phyloP scores from a whole-genome alignment of 2,797 vertebrate genomes.

The Sebastes umbrosus region DNA sequence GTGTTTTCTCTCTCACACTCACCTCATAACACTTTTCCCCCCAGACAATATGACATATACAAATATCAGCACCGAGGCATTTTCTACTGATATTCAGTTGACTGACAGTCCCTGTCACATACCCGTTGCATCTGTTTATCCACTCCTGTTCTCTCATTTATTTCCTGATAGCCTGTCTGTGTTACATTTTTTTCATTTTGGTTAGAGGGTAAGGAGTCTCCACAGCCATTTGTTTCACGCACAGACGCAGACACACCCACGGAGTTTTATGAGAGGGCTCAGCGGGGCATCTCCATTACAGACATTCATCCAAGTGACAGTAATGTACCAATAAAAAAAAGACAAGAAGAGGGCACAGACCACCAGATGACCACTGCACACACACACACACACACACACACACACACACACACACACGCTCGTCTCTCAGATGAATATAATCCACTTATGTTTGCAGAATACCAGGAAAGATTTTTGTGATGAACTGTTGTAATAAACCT shows the following conservation, averaged over 20 bases:
- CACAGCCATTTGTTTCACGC: slow-evolving; percentile 16
- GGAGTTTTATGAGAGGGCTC: slow-evolving; percentile 30
- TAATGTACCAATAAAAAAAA: slow-evolving; percentile 43
- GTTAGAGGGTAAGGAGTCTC: neutral
- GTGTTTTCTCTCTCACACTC: neutral
- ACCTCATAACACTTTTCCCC: neutral
- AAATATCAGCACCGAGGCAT: neutral
- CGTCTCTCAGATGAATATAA: neutral
- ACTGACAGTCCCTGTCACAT: neutral
- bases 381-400: neutral
- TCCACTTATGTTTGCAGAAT: neutral
- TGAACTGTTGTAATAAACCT: slow-evolving; percentile 22
- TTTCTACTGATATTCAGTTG: neutral
- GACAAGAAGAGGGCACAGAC: slow-evolving; percentile 20
- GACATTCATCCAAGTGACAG: slow-evolving; percentile 71
- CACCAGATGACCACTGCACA: slow-evolving; percentile 33
- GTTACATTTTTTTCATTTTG: neutral
- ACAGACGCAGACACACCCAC: slow-evolving; percentile 17
- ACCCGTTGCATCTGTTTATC: neutral
- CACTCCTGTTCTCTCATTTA: neutral
- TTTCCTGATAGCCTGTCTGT: neutral
- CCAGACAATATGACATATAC: neutral
- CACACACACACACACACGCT: neutral
- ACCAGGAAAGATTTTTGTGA: slow-evolving; percentile 20
- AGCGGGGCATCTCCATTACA: slow-evolving; percentile 58